Evolutionary conservation across 2,113 vertebrate species (phyloP), one percentile per base, ranked within the genome.

Genomic region (Phalacrocorax aristotelis): DNA sequence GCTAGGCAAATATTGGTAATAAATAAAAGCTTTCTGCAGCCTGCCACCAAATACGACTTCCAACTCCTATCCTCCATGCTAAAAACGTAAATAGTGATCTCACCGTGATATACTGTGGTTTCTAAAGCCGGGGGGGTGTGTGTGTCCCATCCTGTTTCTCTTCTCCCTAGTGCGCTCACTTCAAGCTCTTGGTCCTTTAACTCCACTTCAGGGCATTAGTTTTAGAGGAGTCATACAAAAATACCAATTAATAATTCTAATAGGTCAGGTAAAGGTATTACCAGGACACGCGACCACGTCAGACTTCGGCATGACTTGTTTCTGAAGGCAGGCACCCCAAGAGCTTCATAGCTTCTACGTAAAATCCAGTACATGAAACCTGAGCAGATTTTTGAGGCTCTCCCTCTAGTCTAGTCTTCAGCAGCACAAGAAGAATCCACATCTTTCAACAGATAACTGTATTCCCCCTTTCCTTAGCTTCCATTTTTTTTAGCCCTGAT

Each of bases 101-200:
- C 4, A 17, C 12, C 51, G 23, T 1, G 0, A 8, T 6, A 11
- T 0, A 14, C 11, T 3, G 9, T 18, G 64, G 20, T 49, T 80
- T 15, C 55, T 61, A 32, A 52, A 34, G 40, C 29, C 29, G 27
- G 7, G 3, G 13, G 34, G 19, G 3, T 38, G 10, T 38, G 38
- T 38, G 38, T 38, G 38, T 40, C 74, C 51, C 91, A 49, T 38
- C 42, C 57, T 55, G 58, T 2, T 75, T 10, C 38, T 68, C 29
- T 66, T 54, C 61, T 44, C 36, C 34, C 7, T 13, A 38, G 25
- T 9, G 8, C 11, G 7, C n/a, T 30, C 60, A 27, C 30, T 29
- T 40, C 34, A 40, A 62, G 30, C 30, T 76, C 52, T 20, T 3
- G 16, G 23, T 38, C 48, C 38, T 85, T 38, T 8, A 30, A 10